These are phyloP conservation scores for Ericerus pela DNA, from an alignment of 1,140 invertebrate species.

Conservation along the genomic window DNA sequence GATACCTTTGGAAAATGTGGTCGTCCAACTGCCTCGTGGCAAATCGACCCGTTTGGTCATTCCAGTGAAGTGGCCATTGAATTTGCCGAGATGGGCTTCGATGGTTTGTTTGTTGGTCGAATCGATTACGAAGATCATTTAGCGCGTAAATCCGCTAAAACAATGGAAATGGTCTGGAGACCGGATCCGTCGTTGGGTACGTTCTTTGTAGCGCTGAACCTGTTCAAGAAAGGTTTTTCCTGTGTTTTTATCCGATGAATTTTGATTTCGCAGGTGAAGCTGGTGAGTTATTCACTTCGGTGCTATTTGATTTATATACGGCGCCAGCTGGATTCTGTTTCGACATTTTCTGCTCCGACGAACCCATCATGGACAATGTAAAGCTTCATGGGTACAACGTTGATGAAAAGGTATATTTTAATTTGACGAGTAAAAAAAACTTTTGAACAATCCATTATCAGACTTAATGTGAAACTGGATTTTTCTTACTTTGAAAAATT, in stretches of 20 bases:
- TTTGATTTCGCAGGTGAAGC: slow-evolving; percentile 29
- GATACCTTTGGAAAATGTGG: slow-evolving; percentile 72
- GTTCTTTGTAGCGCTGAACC: background rate
- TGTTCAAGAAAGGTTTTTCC: too few species aligned
- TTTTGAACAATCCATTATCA: slow-evolving; percentile 13
- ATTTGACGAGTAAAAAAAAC: slow-evolving; percentile 20
- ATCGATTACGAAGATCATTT: slow-evolving; percentile 77
- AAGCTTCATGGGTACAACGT: slow-evolving; percentile 37
- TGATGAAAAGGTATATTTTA: too few species aligned
- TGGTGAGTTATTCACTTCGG: slow-evolving; percentile 32
- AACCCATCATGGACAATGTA: slow-evolving; percentile 40
- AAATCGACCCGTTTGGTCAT: slow-evolving; percentile 89
- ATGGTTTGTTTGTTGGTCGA: slow-evolving; percentile 74
- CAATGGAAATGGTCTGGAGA: slow-evolving; percentile 76
- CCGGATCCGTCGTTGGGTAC: slow-evolving; percentile 48
- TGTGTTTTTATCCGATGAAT: too few species aligned
- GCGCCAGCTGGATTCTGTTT: slow-evolving; percentile 59
- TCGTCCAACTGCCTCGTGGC: slow-evolving; percentile 69
- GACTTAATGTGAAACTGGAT: too few species aligned
- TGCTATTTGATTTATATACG: slow-evolving; percentile 43
- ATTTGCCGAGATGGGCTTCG: slow-evolving; percentile 68
- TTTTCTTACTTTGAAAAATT: too few species aligned
- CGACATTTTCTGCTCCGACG: slow-evolving; percentile 52
- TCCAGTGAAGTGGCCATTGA: slow-evolving; percentile 73
- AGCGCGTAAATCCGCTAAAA: slow-evolving; percentile 41